These are phyloP conservation scores for Psephotus haematonotus DNA, from an alignment of 2,113 vertebrate genomes.

Conservation along the genomic window DNA sequence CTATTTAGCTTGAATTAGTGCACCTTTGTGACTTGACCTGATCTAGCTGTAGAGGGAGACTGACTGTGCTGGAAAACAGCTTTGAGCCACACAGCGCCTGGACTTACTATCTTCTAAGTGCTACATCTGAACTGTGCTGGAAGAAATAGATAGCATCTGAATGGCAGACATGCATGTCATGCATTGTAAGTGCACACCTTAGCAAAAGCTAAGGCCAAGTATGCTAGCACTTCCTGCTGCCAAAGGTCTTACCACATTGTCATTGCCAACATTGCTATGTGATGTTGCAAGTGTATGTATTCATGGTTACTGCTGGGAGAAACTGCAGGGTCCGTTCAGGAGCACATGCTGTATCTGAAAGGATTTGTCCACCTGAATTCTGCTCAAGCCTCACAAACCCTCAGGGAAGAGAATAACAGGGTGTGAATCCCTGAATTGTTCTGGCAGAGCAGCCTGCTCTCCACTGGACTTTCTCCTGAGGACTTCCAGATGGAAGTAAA, in stretches of 20 bases:
- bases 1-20: slow-evolving; percentile 13
- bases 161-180: fast-evolving
- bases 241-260: fast-evolving
- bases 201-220: neutral
- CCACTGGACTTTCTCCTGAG: neutral
- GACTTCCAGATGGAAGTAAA: neutral
- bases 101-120: neutral
- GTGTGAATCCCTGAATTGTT: neutral
- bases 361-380: neutral
- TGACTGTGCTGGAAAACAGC: neutral
- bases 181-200: neutral
- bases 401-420: neutral
- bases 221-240: neutral
- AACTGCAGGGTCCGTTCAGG: neutral
- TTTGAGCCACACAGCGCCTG: neutral
- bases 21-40: slow-evolving; percentile 1
- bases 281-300: fast-evolving
- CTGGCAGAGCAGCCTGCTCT: neutral
- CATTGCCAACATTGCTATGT: fast-evolving
- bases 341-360: neutral
- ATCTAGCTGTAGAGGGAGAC: neutral
- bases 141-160: neutral
- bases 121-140: neutral
- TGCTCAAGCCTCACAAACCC: neutral
- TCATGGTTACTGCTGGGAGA: neutral